phyloP scores from a whole-genome alignment of 2,888 invertebrate species.

The Acanthosepion esculentum region DNA sequence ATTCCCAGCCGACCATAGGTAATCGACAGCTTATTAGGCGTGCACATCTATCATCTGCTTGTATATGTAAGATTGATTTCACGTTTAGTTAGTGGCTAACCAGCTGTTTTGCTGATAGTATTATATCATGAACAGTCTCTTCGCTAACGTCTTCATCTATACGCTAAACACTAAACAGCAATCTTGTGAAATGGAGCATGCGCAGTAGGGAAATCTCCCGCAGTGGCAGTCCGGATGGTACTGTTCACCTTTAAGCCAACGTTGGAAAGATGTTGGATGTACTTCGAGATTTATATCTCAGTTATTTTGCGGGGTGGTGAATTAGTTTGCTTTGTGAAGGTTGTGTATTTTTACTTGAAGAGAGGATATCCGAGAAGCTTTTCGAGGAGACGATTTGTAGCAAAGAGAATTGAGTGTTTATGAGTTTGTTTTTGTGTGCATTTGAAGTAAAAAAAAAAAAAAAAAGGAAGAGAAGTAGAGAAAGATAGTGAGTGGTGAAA shows the following conservation, averaged over 20 bases:
- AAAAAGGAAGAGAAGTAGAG: too few relatives aligned
- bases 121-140: too few relatives aligned
- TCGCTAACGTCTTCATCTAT: too few relatives aligned
- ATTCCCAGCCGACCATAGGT: neutral
- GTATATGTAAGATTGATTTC: neutral
- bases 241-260: neutral
- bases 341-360: neutral
- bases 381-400: neutral
- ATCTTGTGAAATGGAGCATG: neutral
- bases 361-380: constrained; percentile 4
- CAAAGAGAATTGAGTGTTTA: neutral
- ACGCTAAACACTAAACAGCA: neutral
- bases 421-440: too few relatives aligned
- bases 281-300: neutral
- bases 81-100: neutral
- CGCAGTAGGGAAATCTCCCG: neutral
- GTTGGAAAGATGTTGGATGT: neutral
- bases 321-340: neutral
- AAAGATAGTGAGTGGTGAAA: too few relatives aligned
- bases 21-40: neutral
- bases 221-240: neutral
- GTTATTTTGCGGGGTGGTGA: neutral
- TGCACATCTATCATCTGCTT: neutral
- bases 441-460: too few relatives aligned
- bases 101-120: neutral